Percentiles rank a stretch among this genome's conserved stretches.
phyloP scores from a whole-genome alignment of 2,797 vertebrate species.

The Gallinago solitaria region DNA sequence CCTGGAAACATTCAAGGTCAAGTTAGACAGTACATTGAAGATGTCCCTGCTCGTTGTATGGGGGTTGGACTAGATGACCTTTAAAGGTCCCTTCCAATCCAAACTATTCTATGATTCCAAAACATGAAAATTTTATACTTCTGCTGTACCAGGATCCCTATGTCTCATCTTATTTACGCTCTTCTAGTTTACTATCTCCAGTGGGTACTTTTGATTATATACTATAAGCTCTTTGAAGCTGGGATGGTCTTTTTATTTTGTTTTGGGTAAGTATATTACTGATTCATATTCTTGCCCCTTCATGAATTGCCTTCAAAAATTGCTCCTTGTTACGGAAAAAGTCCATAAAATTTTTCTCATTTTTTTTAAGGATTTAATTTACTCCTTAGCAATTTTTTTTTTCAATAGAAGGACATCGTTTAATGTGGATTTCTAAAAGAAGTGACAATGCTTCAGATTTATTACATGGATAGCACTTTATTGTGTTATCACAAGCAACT shows the following conservation, averaged over 20 bases:
- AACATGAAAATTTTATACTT: neutral
- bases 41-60: neutral
- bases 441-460: neutral
- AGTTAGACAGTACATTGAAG: accelerated
- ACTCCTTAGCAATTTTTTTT: neutral
- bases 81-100: neutral
- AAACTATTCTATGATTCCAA: neutral
- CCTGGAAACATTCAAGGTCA: neutral
- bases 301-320: neutral
- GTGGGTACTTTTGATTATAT: neutral
- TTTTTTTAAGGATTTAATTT: neutral
- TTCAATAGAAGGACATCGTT: neutral
- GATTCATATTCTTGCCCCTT: neutral
- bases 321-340: neutral
- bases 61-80: neutral
- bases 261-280: neutral
- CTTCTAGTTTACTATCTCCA: neutral
- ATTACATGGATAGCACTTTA: neutral
- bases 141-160: neutral
- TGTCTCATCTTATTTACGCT: neutral
- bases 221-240: neutral
- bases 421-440: neutral
- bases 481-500: neutral
- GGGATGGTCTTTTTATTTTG: neutral
- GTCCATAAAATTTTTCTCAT: neutral